phyloP scores from a whole-genome alignment of 2,113 vertebrate genomes.

The Leptobrachium leishanense region DNA sequence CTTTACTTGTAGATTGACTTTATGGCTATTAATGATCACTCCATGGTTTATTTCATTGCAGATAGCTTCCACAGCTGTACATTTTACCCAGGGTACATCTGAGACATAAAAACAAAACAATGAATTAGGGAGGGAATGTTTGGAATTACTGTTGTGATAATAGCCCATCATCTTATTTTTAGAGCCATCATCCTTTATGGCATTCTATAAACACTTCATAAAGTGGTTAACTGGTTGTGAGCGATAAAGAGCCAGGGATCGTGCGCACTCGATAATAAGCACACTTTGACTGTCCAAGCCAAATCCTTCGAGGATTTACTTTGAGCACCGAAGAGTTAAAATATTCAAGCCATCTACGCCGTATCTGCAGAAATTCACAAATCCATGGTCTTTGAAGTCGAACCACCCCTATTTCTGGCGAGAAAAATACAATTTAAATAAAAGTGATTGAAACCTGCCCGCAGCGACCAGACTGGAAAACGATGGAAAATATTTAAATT shows the following conservation, averaged over 20 bases:
- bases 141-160: constrained; percentile 48
- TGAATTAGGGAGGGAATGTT: constrained; percentile 46
- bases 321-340: neutral
- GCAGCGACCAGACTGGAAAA: neutral
- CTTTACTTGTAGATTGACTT: constrained; percentile 40
- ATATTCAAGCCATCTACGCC: neutral
- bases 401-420: neutral
- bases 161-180: constrained; percentile 44
- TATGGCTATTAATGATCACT: constrained; percentile 47
- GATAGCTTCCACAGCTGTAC: constrained; percentile 38
- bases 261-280: constrained; percentile 9
- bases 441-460: neutral
- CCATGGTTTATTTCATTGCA: constrained; percentile 34
- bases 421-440: neutral
- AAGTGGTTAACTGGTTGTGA: constrained; percentile 41
- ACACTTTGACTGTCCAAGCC: neutral
- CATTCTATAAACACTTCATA: constrained; percentile 45
- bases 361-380: neutral
- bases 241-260: constrained; percentile 30
- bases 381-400: constrained; percentile 1
- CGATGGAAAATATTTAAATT: neutral
- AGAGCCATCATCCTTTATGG: constrained; percentile 44
- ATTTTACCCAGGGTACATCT: constrained; percentile 40
- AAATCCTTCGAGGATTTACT: neutral
- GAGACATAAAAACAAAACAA: constrained; percentile 47